Base-by-base conservation (phyloP, 2,113 vertebrate species). In the Paralichthys olivaceus region DNA sequence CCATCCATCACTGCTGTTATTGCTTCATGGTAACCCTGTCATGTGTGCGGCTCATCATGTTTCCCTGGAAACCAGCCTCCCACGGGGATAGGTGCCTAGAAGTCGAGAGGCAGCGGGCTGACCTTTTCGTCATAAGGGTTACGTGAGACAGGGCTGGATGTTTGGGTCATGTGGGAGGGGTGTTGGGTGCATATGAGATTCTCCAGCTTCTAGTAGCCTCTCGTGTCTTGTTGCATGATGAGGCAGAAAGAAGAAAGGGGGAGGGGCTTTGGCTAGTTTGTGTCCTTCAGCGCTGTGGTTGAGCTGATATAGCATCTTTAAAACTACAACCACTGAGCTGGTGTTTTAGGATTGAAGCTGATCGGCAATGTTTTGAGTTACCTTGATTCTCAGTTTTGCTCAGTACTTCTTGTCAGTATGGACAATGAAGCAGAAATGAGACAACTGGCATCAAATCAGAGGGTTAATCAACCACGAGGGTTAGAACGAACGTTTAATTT, bases 21-120 rank as follows among this genome's bases (percentile, higher is more conserved):
- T 70, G 65, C 72, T 47, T 81, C 66, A 47, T 69, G 53, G 12
- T 75, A 66, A 80, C 29, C 2, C 45, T 22, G 66, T 82, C 84
- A 81, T 88, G 74, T 78, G 85, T 53, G 59, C 32, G 25, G 26
- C 62, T 43, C 78, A 9, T 84, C 74, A 29, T 22, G n/a, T 84
- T 78, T 91, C 76, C 72, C 75, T 72, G 79, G 79, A 90, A 88
- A 82, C 72, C 66, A 17, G 58, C 66, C 65, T 80, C 77, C 28
- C 37, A 17, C 23, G 32, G 56, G 53, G 23, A 1, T 65, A 54
- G 58, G 74, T 78, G 60, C 45, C 70, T 71, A 70, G 74, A 87
- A 87, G 63, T 55, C 1, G 55, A 77, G 84, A 14, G 25, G 29
- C 71, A 65, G 56, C 15, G n/a, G 34, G 71, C 43, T 81, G 68